Evolutionary conservation across 2,888 invertebrate genomes (phyloP).

Genomic region (Hydraecia micacea): DNA sequence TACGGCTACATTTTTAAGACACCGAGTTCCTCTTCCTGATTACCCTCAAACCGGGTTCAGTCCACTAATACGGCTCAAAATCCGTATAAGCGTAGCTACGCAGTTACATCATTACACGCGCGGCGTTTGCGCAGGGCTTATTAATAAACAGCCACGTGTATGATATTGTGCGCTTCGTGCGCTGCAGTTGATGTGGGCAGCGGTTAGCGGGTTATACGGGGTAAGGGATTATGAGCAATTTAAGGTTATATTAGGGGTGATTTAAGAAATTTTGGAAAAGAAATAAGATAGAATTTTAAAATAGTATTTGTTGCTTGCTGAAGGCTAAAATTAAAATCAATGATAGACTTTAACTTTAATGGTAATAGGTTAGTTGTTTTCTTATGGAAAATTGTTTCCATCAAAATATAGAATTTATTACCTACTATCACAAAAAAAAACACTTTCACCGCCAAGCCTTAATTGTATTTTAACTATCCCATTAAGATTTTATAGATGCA

Average conservation of each 20-base stretch:
- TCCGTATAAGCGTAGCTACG: conserved; percentile 75
- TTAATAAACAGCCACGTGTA: conserved; percentile 88
- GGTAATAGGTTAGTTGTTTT: neutral
- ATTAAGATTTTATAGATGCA: conserved; percentile 54
- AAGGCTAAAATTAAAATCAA: neutral
- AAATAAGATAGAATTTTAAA: too few relatives aligned
- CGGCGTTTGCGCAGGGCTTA: conserved; percentile 82
- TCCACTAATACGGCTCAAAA: conserved; percentile 54
- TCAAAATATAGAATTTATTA: neutral
- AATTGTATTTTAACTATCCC: conserved; percentile 53
- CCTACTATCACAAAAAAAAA: neutral
- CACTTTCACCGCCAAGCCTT: conserved; percentile 19
- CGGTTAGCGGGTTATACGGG: conserved; percentile 54
- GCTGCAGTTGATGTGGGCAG: conserved; percentile 56
- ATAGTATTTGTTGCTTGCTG: neutral
- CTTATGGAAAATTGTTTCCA: neutral
- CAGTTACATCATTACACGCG: conserved; percentile 85
- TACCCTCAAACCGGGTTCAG: conserved; percentile 12
- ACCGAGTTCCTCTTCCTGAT: neutral
- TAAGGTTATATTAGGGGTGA: neutral
- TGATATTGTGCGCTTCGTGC: conserved; percentile 74
- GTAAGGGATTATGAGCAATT: neutral
- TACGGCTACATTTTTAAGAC: neutral
- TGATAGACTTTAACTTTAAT: neutral
- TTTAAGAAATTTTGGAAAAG: neutral